Base-by-base conservation (phyloP, 2,797 vertebrate genomes). In the Lutjanus campechanus region DNA sequence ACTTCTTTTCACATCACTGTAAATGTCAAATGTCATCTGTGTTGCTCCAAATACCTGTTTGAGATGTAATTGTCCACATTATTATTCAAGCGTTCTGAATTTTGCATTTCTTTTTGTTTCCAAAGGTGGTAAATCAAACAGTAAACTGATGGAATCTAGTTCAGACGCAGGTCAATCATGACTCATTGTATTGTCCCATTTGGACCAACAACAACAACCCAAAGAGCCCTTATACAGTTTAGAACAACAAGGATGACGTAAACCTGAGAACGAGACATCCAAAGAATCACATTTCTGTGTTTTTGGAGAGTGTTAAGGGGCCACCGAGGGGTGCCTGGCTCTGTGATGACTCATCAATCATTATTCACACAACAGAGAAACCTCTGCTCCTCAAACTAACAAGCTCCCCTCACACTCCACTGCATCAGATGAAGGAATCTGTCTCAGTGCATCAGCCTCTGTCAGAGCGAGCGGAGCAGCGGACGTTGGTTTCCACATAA, bases 271-370 rank as follows among this genome's bases (percentile, higher is more conserved):
- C 0, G 5, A 60, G 15, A 53, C 43, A 54, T 49, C 25, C 13
- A 53, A 9, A 70, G 11, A 76, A 71, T 69, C 29, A 4, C 1
- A 73, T 62, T 68, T 73, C 60, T 51, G 49, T 68, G 56, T 69
- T 72, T 72, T 54, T 55, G 25, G 49, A 22, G 11, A 46, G 25
- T 22, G 25, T 70, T 47, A 22, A 60, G 29, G 43, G 36, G 61
- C 69, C 66, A 55, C 22, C 0, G 4, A 63, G 46, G 53, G 71
- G 41, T n/a, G 55, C 62, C 20, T 8, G 41, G 22, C 47, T 72
- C 13, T 41, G 5, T 72, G 80, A 86, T 87, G 87, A 85, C 71
- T 89, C 76, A 90, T 91, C 80, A 84, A 59, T 85, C 76, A 89
- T 84, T 77, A 85, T 70, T 80, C 84, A 71, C 20, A 78, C 40